Evolutionary conservation across 2,888 invertebrate genomes (phyloP).

Genomic region (Amphiduros pacificus): DNA sequence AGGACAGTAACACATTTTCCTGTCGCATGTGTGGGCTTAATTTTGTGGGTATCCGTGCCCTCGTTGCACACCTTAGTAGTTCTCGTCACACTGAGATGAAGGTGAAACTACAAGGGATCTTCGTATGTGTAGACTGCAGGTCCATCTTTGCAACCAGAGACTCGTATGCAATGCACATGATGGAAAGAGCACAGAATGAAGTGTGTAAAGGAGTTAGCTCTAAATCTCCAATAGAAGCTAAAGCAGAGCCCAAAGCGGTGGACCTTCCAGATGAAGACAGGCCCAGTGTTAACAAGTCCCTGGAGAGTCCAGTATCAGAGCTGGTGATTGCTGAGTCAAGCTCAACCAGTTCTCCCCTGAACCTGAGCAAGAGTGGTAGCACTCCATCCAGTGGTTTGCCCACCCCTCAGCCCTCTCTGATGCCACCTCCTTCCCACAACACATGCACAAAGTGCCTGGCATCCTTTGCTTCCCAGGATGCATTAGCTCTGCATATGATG

Average conservation of each 20-base stretch:
- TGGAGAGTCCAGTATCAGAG: too few species aligned
- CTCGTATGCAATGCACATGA: slow-evolving; percentile 60
- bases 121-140: slow-evolving; percentile 55
- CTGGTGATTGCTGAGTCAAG: not conserved
- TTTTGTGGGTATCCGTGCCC: slow-evolving; percentile 23
- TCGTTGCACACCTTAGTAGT: slow-evolving; percentile 32
- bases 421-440: not conserved
- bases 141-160: slow-evolving; percentile 54
- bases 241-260: not conserved
- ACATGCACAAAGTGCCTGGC: slow-evolving; percentile 35
- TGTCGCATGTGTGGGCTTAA: slow-evolving; percentile 34
- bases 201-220: slow-evolving; percentile 18
- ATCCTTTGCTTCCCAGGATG: slow-evolving; percentile 45
- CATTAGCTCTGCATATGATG: slow-evolving; percentile 57
- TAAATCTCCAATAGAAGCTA: not conserved
- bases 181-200: slow-evolving; percentile 56
- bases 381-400: too few species aligned
- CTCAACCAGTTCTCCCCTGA: slow-evolving; percentile 19
- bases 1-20: slow-evolving; percentile 20
- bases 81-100: slow-evolving; percentile 35
- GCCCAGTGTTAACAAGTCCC: too few species aligned
- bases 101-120: slow-evolving; percentile 37
- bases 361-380: slow-evolving; percentile 6
- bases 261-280: not conserved
- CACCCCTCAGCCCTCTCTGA: not conserved